These are phyloP conservation scores for Priocnemis perturbator DNA, from an alignment of 2,888 invertebrate genomes.

Conservation along the genomic window DNA sequence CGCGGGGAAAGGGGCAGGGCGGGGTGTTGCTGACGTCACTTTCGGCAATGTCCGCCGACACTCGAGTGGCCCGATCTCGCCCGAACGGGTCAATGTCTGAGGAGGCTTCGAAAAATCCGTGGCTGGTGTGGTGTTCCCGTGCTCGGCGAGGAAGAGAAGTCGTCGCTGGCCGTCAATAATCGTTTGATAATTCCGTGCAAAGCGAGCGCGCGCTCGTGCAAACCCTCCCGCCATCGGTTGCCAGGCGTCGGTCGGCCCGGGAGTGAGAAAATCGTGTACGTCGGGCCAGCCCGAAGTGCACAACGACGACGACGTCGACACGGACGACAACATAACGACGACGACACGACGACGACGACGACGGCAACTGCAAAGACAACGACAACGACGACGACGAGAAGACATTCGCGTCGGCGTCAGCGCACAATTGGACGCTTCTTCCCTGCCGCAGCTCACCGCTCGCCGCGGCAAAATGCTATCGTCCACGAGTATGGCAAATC, in stretches of 20 bases:
- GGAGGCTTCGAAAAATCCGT: conserved; percentile 78
- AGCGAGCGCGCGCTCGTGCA: conserved; percentile 26
- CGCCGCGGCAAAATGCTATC: conserved; percentile 46
- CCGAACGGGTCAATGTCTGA: conserved; percentile 85
- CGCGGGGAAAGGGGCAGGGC: conserved; percentile 43
- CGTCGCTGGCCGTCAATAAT: conserved; percentile 49
- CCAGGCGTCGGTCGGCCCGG: conserved; percentile 35
- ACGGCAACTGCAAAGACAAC: no score
- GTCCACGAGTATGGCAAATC: conserved; percentile 42
- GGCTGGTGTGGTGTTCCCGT: conserved; percentile 77
- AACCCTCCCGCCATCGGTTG: conserved; percentile 17
- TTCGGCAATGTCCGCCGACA: conserved; percentile 76
- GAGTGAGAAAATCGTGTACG: conserved; percentile 28
- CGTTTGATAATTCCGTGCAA: conserved; percentile 33
- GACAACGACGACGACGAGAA: conserved; percentile 19
- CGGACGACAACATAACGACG: neutral
- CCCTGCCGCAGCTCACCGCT: conserved; percentile 16
- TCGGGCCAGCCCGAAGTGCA: conserved; percentile 28
- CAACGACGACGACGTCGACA: conserved; percentile 29
- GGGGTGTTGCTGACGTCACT: conserved; percentile 64
- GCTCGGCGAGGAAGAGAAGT: conserved; percentile 55
- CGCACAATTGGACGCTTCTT: conserved; percentile 21
- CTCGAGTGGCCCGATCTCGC: conserved; percentile 80
- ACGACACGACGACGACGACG: conserved; percentile 21
- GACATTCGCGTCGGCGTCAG: conserved; percentile 44